These are phyloP conservation scores for Corythaeola cristata DNA, from an alignment of 2,113 vertebrate species.

Conservation along the genomic window DNA sequence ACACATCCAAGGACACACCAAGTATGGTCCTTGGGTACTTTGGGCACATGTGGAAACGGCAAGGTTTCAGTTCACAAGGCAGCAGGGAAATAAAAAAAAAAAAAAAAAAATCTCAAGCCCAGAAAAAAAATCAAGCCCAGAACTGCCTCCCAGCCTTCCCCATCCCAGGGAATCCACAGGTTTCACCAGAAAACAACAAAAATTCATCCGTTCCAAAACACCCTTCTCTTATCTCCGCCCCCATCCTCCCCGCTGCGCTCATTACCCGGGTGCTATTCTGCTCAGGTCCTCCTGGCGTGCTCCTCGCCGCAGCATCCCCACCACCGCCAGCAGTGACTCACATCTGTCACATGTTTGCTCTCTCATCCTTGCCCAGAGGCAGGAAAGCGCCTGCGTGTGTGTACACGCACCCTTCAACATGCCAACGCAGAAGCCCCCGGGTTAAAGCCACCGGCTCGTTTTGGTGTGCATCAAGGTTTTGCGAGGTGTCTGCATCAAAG, in stretches of 20 bases:
- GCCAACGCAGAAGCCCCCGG: neutral
- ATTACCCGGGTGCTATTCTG: neutral
- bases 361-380: neutral
- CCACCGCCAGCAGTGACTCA: neutral
- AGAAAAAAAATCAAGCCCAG: neutral
- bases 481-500: neutral
- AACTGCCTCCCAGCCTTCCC: neutral
- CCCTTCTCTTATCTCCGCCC: neutral
- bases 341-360: neutral
- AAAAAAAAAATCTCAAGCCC: too few relatives aligned
- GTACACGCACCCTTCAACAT: neutral
- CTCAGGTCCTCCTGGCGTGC: neutral
- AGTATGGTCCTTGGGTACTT: neutral
- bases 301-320: neutral
- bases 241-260: neutral
- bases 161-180: neutral
- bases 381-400: neutral
- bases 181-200: neutral
- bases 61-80: neutral
- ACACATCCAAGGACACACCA: neutral
- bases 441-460: neutral
- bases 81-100: too few relatives aligned
- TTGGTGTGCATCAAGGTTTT: neutral
- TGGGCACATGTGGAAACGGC: rapidly evolving
- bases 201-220: rapidly evolving